Evolutionary conservation across 2,113 vertebrate species (phyloP).

Genomic region (Excalfactoria chinensis): DNA sequence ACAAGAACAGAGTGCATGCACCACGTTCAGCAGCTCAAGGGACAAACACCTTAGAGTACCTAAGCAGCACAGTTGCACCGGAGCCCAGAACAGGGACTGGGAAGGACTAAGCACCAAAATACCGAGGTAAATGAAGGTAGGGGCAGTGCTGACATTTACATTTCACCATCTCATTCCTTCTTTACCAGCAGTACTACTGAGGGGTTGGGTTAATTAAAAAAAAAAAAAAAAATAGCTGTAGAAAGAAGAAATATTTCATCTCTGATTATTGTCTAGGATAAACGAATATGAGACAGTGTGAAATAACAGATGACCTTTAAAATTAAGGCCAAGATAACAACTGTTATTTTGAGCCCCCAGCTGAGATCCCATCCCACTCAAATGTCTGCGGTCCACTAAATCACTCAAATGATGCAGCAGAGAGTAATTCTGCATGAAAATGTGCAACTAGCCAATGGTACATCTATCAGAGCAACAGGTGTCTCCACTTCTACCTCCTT

Average conservation of each 20-base stretch:
- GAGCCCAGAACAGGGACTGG: background rate
- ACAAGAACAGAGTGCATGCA: rapidly evolving
- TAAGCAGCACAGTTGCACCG: background rate
- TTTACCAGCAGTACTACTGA: conserved; percentile 18
- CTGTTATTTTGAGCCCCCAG: conserved; percentile 41
- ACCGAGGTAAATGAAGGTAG: background rate
- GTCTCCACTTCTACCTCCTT: background rate
- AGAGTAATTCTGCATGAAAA: conserved; percentile 5
- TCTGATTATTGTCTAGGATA: conserved; percentile 47
- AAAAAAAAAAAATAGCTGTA: conserved; percentile 31
- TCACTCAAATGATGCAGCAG: background rate
- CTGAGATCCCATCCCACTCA: conserved; percentile 41
- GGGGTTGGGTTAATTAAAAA: background rate
- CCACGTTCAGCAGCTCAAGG: rapidly evolving
- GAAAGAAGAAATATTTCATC: conserved; percentile 36
- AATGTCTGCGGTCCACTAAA: conserved; percentile 30
- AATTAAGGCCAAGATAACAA: conserved; percentile 52
- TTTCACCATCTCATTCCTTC: background rate
- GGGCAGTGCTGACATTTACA: background rate
- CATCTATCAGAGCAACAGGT: background rate
- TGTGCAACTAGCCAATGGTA: conserved; percentile 26
- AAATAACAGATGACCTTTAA: conserved; percentile 47
- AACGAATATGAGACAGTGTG: conserved; percentile 31
- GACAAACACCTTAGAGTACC: background rate
- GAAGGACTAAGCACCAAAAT: background rate